A percentile compares a stretch with the other conserved stretches of the same genome.
These are phyloP conservation scores for Takifugu ocellatus DNA, from an alignment of 2,797 vertebrate genomes.

Conservation along the genomic window DNA sequence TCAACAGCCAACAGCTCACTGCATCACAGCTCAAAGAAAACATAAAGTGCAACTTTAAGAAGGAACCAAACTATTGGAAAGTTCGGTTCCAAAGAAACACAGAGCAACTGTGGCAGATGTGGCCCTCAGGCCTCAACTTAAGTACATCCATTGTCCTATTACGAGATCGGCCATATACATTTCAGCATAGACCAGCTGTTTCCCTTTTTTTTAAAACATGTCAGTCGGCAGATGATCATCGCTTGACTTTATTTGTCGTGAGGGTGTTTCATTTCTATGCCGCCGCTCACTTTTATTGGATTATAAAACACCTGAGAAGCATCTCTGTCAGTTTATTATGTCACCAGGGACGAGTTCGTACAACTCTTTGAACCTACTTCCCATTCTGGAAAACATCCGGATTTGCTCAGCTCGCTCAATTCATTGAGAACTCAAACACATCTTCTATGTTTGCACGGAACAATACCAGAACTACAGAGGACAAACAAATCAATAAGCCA, in stretches of 20 bases:
- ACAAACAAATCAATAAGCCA: no score
- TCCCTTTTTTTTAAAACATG: slow-evolving; percentile 5
- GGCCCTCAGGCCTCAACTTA: not conserved
- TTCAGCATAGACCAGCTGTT: not conserved
- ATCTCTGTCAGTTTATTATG: slow-evolving; percentile 12
- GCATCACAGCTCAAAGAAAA: no score
- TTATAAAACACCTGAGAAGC: slow-evolving; percentile 24
- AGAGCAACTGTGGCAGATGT: no score
- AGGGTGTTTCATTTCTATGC: slow-evolving; percentile 41
- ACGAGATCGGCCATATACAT: not conserved
- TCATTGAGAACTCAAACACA: not conserved
- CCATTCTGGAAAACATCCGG: no score
- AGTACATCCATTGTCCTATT: not conserved
- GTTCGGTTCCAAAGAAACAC: no score
- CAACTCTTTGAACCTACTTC: no score
- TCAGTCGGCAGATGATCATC: slow-evolving; percentile 11
- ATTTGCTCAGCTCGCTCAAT: no score
- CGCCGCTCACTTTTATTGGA: slow-evolving; percentile 32
- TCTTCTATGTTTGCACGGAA: not conserved
- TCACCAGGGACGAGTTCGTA: no score
- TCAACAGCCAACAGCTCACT: no score
- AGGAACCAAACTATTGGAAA: no score
- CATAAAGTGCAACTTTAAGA: no score
- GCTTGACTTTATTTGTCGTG: slow-evolving; percentile 38
- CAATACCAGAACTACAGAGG: not conserved